Conservation (phyloP, 1,140 invertebrate genomes). For the Zophobas atratus region DNA sequence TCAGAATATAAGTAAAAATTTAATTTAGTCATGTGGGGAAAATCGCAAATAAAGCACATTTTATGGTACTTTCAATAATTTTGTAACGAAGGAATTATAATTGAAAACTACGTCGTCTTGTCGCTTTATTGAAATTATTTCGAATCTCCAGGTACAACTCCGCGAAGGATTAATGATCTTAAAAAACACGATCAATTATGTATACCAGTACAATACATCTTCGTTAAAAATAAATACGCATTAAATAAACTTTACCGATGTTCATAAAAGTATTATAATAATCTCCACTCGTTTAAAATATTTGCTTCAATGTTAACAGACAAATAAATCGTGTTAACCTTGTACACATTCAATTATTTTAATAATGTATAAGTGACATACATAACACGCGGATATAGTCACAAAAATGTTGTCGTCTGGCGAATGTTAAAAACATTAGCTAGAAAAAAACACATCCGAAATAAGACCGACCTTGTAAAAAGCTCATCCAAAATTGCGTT, state of each 20-base stretch:
- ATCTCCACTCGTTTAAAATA: conserved; percentile 18
- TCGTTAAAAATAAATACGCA: too few relatives aligned
- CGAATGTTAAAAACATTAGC: conserved; percentile 1
- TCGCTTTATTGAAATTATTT: too few relatives aligned
- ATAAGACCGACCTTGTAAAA: background rate
- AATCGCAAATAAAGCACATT: too few relatives aligned
- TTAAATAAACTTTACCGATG: background rate
- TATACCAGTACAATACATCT: too few relatives aligned
- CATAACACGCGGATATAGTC: conserved; percentile 1
- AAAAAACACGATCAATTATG: too few relatives aligned
- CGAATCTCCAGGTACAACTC: too few relatives aligned
- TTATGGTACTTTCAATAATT: too few relatives aligned
- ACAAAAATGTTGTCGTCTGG: background rate
- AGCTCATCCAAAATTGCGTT: background rate
- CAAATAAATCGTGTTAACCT: conserved; percentile 31
- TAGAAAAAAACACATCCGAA: background rate
- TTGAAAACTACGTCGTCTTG: too few relatives aligned
- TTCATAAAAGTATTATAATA: conserved; percentile 12
- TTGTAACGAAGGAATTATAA: too few relatives aligned
- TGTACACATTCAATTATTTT: conserved; percentile 29
- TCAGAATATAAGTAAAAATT: too few relatives aligned
- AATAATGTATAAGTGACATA: conserved; percentile 26
- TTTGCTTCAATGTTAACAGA: conserved; percentile 19
- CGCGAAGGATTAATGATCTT: too few relatives aligned
- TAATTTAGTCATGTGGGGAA: too few relatives aligned